Conservation (phyloP, 2,888 invertebrate species). For the Epicampocera succincta region DNA sequence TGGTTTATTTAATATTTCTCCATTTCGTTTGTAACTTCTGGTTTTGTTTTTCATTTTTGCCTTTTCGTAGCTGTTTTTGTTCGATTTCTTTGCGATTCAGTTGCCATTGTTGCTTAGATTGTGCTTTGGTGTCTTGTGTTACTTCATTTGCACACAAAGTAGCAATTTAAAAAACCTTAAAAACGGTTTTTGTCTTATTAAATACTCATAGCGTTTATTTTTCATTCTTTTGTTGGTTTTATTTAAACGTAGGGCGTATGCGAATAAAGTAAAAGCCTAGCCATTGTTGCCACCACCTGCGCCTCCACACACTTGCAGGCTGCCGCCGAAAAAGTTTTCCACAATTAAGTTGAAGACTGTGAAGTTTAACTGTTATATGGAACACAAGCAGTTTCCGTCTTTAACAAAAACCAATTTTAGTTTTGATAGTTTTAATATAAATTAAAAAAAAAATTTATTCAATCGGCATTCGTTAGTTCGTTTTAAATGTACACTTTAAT, state of each 20-base stretch:
- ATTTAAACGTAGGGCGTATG: slow-evolving; percentile 59
- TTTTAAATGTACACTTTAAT: too few species aligned
- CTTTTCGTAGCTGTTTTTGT: slow-evolving; percentile 17
- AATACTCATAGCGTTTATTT: slow-evolving; percentile 45
- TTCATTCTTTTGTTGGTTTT: slow-evolving; percentile 10
- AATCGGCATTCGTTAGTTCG: too few species aligned
- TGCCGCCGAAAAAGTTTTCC: slow-evolving; percentile 9
- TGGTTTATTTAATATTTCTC: slow-evolving; percentile 74
- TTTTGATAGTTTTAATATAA: too few species aligned
- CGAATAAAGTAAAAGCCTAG: slow-evolving; percentile 59
- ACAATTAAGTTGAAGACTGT: neutral
- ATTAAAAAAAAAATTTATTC: too few species aligned
- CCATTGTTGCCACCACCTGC: slow-evolving; percentile 59
- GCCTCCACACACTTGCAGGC: slow-evolving; percentile 6
- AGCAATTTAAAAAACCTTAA: slow-evolving; percentile 73
- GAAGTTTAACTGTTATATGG: too few species aligned
- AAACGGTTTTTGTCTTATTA: slow-evolving; percentile 64
- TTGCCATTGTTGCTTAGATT: slow-evolving; percentile 26
- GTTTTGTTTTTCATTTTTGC: slow-evolving; percentile 50
- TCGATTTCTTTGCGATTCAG: slow-evolving; percentile 25
- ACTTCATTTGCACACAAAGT: slow-evolving; percentile 79
- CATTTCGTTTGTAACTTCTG: slow-evolving; percentile 65
- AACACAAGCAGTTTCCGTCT: too few species aligned
- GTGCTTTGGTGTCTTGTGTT: slow-evolving; percentile 61
- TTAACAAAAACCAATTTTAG: too few species aligned